Percentiles rank a stretch among this genome's conserved stretches.
Evolutionary conservation across 2,113 vertebrate genomes (phyloP).

Genomic region (Pteronura brasiliensis): DNA sequence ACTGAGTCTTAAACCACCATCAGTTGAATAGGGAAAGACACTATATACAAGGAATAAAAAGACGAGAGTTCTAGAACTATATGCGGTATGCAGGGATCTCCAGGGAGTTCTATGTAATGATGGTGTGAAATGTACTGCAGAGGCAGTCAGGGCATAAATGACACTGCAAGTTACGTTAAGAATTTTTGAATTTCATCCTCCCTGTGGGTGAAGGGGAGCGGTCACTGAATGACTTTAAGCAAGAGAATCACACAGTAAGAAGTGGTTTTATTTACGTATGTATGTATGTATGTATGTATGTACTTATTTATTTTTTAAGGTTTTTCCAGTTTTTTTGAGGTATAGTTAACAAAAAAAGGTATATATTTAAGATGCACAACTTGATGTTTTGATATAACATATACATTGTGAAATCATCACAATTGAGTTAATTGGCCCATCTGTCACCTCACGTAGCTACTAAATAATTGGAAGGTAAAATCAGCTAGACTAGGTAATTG

Average conservation of each 20-base stretch:
- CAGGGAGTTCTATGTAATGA: background rate
- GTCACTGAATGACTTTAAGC: background rate
- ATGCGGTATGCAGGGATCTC: background rate
- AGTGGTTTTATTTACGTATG: background rate
- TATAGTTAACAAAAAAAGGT: background rate
- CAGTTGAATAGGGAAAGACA: background rate
- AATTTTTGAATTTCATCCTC: background rate
- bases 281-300: background rate
- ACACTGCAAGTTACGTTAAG: background rate
- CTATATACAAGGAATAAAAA: background rate
- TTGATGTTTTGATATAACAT: background rate
- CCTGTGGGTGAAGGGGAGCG: background rate
- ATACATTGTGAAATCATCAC: background rate
- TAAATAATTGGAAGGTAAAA: background rate
- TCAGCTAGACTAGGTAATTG: background rate
- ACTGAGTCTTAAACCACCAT: background rate
- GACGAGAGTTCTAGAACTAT: background rate
- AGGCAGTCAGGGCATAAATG: background rate
- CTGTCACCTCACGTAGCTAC: background rate
- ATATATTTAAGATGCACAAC: background rate
- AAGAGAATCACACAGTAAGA: background rate
- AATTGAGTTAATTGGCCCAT: background rate
- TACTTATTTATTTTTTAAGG: background rate
- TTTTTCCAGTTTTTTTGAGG: background rate
- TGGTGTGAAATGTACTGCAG: background rate